These are phyloP conservation scores for sheep (Ovis aries) DNA, from an alignment of 2,113 vertebrate genomes.

Conservation along the genomic window DNA sequence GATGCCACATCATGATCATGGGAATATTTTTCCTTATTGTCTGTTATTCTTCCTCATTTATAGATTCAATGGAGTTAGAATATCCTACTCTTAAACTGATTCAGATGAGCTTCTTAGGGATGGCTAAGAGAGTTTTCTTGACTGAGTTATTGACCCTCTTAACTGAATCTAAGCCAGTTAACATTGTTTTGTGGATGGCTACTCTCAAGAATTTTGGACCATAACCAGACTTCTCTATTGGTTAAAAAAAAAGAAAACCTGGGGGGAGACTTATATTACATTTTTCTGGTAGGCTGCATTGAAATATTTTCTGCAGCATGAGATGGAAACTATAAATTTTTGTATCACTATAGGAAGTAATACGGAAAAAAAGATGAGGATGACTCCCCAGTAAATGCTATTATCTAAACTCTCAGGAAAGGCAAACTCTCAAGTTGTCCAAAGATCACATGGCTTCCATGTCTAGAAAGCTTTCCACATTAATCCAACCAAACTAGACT, in stretches of 20 bases:
- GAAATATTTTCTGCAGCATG: background rate
- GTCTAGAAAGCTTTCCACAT: background rate
- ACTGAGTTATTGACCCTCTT: background rate
- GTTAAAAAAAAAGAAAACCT: background rate
- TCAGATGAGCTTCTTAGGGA: background rate
- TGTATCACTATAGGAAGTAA: background rate
- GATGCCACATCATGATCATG: background rate
- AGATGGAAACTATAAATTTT: slow-evolving; percentile 23
- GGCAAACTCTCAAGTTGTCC: background rate
- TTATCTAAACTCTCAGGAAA: background rate
- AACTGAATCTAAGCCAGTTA: slow-evolving; percentile 6
- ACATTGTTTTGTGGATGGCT: background rate
- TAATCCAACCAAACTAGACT: background rate
- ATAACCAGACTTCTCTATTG: background rate
- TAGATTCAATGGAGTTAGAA: background rate
- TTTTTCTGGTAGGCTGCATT: slow-evolving; percentile 24
- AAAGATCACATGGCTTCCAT: background rate
- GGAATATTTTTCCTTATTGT: background rate
- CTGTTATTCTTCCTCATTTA: background rate
- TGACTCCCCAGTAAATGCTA: background rate
- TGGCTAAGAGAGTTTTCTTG: background rate
- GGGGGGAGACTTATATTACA: background rate
- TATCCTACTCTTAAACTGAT: background rate
- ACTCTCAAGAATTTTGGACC: background rate
- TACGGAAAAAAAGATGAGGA: background rate